Evolutionary conservation across 2,888 invertebrate genomes (phyloP).

Genomic region (Tetranychus truncatus): DNA sequence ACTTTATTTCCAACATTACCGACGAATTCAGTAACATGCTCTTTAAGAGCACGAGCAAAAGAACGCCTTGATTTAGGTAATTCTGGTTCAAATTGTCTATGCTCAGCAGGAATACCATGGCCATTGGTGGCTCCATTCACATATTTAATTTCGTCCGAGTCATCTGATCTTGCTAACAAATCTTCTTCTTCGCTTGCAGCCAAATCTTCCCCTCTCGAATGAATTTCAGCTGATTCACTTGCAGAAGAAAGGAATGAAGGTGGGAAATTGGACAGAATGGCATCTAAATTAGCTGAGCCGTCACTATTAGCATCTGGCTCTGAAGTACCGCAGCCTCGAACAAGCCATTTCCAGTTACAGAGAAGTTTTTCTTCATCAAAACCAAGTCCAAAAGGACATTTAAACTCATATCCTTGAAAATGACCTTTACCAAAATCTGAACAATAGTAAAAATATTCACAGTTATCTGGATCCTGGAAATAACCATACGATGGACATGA

Average conservation of each 20-base stretch:
- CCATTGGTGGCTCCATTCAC: neutral
- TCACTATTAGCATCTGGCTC: slow-evolving; percentile 31
- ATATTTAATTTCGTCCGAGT: slow-evolving; percentile 7
- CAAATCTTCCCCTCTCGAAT: neutral
- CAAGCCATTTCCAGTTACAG: slow-evolving; percentile 64
- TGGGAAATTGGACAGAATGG: neutral
- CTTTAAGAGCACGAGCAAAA: slow-evolving; percentile 10
- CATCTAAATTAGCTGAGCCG: neutral
- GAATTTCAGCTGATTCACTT: neutral
- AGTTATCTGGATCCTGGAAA: slow-evolving; percentile 60
- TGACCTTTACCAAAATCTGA: slow-evolving; percentile 34
- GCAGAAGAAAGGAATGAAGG: neutral
- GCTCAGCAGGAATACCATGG: neutral
- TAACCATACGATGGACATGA: slow-evolving; percentile 51
- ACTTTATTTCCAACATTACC: slow-evolving; percentile 13
- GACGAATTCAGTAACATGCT: slow-evolving; percentile 13
- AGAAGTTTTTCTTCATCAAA: slow-evolving; percentile 50
- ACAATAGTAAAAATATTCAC: slow-evolving; percentile 66
- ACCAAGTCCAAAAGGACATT: slow-evolving; percentile 58
- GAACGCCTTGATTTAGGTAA: neutral
- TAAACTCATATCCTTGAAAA: slow-evolving; percentile 54
- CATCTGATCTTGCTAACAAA: slow-evolving; percentile 14
- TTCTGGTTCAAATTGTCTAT: neutral
- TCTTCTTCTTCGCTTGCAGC: neutral
- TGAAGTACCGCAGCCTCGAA: slow-evolving; percentile 44